These are phyloP conservation scores for Myanophis thanlyinensis DNA, from an alignment of 2,113 vertebrate species.

Conservation along the genomic window DNA sequence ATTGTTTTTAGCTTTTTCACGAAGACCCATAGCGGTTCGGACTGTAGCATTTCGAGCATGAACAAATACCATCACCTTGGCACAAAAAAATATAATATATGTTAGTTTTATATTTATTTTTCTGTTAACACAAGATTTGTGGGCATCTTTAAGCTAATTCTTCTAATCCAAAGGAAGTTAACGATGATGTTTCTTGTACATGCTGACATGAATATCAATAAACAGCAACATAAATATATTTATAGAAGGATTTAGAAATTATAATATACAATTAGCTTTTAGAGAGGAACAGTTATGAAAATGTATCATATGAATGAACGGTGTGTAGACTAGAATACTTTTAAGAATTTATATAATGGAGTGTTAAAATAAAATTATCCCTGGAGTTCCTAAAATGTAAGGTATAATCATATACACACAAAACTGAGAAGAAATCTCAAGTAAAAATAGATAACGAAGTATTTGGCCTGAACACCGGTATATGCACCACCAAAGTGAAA, in stretches of 20 bases:
- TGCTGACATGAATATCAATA: background rate
- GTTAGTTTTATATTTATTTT: constrained; percentile 21
- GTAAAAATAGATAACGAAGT: background rate
- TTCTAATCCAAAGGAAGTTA: background rate
- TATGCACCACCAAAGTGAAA: background rate
- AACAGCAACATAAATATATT: background rate
- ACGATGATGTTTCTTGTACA: background rate
- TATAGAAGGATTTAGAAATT: background rate
- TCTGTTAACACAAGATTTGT: background rate
- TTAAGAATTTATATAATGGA: background rate
- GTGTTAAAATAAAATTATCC: background rate
- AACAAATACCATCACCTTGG: constrained; percentile 98
- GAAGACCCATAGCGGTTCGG: constrained; percentile 89
- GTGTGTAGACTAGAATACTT: background rate
- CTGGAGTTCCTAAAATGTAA: background rate
- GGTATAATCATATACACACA: background rate
- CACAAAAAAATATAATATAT: constrained; percentile 29
- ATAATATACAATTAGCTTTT: background rate
- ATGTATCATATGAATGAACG: background rate
- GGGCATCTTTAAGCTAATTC: background rate
- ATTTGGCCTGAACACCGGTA: background rate
- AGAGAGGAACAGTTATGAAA: background rate
- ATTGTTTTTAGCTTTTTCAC: constrained; percentile 93
- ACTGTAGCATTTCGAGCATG: constrained; percentile 97
- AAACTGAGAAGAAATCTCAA: background rate